Base-by-base conservation (phyloP, 2,797 vertebrate genomes). In the Glossophaga mutica region DNA sequence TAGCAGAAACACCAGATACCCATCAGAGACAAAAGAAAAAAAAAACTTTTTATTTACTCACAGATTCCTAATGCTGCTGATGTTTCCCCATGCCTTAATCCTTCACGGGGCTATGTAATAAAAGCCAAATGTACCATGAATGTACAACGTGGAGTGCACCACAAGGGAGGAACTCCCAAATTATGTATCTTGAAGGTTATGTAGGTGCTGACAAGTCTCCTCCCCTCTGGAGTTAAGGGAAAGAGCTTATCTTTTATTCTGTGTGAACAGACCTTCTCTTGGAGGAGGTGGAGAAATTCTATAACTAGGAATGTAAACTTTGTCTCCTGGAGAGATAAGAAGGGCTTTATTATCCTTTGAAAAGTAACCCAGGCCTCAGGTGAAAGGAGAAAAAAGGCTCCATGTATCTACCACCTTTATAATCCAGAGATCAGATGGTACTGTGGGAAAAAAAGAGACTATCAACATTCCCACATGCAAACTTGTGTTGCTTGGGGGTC, bases 61-160 rank as follows among this genome's bases (percentile, higher is more conserved):
- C 2, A 37, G 46, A 52, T 24, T 6, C 5, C 9, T 32, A n/a
- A 0, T 15, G 2, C 5, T 42, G 0, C 16, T 78, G 9, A 14
- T 73, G 0, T 83, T 37, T 92, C 5, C 5, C 67, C 26, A 6
- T 22, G 1, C 1, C 11, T 0, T 3, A n/a, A 0, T 18, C 4
- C 18, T 5, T 29, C 8, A n/a, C 34, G 29, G 9, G 39, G 1
- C n/a, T 74, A 4, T 16, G 1, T 21, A 22, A 52, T 12, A 6
- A 78, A 26, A 83, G 1, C 4, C 62, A 68, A 62, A 59, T n/a
- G 4, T 32, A 44, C 15, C 5, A 0, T 44, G 10, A 4, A 18
- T 14, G 1, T 57, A 11, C 2, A 26, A 14, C 16, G 0, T 4
- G 5, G 6, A 19, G 37, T 46, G 18, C 1, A 39, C 1, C 19